These are phyloP conservation scores for Chaetodon trifasciatus DNA, from an alignment of 2,797 vertebrate genomes.

Conservation along the genomic window DNA sequence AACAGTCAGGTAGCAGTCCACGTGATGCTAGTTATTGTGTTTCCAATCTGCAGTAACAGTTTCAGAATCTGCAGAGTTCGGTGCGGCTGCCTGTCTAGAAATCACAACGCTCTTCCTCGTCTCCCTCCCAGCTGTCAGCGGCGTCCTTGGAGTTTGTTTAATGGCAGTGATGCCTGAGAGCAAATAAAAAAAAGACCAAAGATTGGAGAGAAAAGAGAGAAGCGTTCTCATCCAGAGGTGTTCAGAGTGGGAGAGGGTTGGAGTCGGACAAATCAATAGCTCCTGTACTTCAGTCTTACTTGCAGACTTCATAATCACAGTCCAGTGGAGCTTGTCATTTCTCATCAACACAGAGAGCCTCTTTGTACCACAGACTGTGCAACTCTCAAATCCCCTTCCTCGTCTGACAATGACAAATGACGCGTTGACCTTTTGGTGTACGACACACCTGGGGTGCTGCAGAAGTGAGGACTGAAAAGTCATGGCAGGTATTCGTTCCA, in stretches of 20 bases:
- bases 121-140: constrained; percentile 12
- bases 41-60: background rate
- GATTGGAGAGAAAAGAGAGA: background rate
- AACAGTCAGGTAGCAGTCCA: background rate
- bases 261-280: constrained; percentile 46
- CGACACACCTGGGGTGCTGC: constrained; percentile 6
- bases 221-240: constrained; percentile 6
- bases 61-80: background rate
- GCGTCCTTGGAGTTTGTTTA: constrained; percentile 51
- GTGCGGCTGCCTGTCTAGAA: constrained; percentile 17
- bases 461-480: constrained; percentile 4
- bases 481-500: constrained; percentile 1
- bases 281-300: constrained; percentile 26
- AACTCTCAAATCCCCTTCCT: constrained; percentile 18
- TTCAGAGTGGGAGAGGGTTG: background rate
- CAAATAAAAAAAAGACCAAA: constrained; percentile 14
- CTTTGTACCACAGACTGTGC: constrained; percentile 13
- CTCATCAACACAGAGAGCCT: constrained; percentile 34
- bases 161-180: constrained; percentile 16
- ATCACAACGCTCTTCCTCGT: background rate
- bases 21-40: background rate
- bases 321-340: constrained; percentile 57
- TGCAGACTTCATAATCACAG: constrained; percentile 49
- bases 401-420: constrained; percentile 32
- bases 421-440: constrained; percentile 42